Evolutionary conservation across 1,140 invertebrate genomes (phyloP), one percentile per base, ranked within the genome.

Genomic region (Antheraea pernyi): DNA sequence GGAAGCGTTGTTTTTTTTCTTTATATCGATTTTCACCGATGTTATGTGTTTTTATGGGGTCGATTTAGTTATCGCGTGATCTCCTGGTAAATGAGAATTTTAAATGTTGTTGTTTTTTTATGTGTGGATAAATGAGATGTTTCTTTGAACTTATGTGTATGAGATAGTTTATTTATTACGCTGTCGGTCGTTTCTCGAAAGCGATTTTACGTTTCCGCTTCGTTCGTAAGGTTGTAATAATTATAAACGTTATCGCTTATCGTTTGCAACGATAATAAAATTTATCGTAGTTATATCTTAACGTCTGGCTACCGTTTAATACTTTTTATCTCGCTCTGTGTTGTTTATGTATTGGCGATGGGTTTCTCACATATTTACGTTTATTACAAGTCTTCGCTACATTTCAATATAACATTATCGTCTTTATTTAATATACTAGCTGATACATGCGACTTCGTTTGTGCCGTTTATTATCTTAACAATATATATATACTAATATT

Each of bases 31-130:
- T 39, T 65, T 42, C 30, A 65, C 19, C 19, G 60, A 22, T 61
- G 19, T 30, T 73, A 65, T 71, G 68, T 69, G 69, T 72, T 39
- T 65, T 77, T 81, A 80, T 82, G 77, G 73, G 74, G 61, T 68
- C 66, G 78, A 74, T 79, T 80, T 80, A 70, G 77, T 78, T 78
- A 84, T 84, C 80, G 69, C 72, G 74, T 80, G 81, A 80, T 81
- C 79, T 74, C 67, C 19, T 62, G 16, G 68, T 77, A 78, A 83
- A 83, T 76, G 80, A 79, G 78, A 61, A 70, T 79, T 81, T 79
- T 73, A 75, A 72, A 72, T 74, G 61, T 63, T 72, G 74, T 79
- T 78, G 69, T 77, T 77, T 82, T 72, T 77, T 16, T 53, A 6
- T 16, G 16, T 16, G 46, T 53, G 11, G 11, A 53, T 78, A 80